Conservation (phyloP, 1,140 invertebrate species). For the Radopholus similis region DNA sequence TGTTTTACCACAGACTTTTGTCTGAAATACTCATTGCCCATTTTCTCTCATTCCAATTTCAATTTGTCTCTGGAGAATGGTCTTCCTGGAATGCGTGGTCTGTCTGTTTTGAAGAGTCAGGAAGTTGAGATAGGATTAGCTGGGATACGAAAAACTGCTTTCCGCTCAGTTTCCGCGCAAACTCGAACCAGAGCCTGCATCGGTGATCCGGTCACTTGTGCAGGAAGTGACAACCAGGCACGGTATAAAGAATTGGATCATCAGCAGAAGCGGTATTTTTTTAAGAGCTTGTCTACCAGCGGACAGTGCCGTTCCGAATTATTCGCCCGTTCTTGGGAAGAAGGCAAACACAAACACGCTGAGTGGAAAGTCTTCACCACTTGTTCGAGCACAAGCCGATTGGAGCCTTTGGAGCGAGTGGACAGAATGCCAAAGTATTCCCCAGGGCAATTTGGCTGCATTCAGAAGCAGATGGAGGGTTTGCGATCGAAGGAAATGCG, state of each 20-base stretch:
- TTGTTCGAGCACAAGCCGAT: not conserved
- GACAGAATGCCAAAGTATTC: conserved; percentile 14
- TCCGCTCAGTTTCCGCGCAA: conserved; percentile 7
- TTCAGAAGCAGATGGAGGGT: conserved; percentile 13
- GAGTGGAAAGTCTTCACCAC: not conserved
- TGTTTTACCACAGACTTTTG: too few species aligned
- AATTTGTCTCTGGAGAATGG: not conserved
- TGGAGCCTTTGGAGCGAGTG: conserved; percentile 15
- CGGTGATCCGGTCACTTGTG: not conserved
- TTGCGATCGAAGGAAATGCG: conserved; percentile 16
- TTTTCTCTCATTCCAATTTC: not conserved
- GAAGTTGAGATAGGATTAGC: not conserved
- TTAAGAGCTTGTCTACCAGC: not conserved
- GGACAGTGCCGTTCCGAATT: not conserved
- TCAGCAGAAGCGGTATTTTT: too few species aligned
- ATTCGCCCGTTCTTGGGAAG: too few species aligned
- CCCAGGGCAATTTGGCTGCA: not conserved
- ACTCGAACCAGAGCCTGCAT: conserved; percentile 9
- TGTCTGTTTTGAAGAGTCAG: conserved; percentile 3
- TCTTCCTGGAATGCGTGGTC: conserved; percentile 13
- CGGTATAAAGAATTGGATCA: too few species aligned
- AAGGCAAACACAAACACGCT: too few species aligned
- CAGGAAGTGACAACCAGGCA: conserved; percentile 9
- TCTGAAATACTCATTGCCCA: not conserved
- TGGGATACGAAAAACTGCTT: not conserved